phyloP scores from a whole-genome alignment of 2,797 vertebrate genomes.

The Sebastes hubbsi region DNA sequence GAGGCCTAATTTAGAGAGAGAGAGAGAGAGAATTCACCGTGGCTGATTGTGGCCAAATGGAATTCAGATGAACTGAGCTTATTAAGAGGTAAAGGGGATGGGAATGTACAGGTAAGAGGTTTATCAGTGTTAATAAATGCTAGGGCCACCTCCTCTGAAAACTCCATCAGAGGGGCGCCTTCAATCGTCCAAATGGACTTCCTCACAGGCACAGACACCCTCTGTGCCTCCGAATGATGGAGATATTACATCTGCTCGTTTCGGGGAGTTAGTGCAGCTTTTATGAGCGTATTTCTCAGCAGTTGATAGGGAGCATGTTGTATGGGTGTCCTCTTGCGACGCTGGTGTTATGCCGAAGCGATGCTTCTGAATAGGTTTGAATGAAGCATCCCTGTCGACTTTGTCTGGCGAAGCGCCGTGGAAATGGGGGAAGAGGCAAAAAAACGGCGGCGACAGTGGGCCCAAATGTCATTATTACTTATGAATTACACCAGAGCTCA shows the following conservation, averaged over 20 bases:
- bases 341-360: not conserved
- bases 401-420: not conserved
- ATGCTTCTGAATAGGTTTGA: not conserved
- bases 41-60: conserved; percentile 61
- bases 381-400: conserved; percentile 18
- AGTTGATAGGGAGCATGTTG: conserved; percentile 13
- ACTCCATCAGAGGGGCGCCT: conserved; percentile 5
- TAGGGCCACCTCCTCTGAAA: not conserved
- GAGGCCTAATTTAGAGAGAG: conserved; percentile 63
- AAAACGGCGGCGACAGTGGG: conserved; percentile 8
- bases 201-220: conserved; percentile 1
- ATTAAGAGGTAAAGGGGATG: conserved; percentile 57
- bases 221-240: not conserved
- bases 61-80: conserved; percentile 62
- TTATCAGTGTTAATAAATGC: conserved; percentile 64
- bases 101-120: conserved; percentile 56
- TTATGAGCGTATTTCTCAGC: conserved; percentile 23
- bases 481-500: conserved; percentile 60
- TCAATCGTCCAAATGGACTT: conserved; percentile 39
- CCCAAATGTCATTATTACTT: conserved; percentile 63
- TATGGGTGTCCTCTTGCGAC: not conserved
- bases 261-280: conserved; percentile 22
- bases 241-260: conserved; percentile 21
- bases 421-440: conserved; percentile 8
- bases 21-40: conserved; percentile 45